Conservation (phyloP, 1,140 invertebrate genomes). For the Papilio machaon region DNA sequence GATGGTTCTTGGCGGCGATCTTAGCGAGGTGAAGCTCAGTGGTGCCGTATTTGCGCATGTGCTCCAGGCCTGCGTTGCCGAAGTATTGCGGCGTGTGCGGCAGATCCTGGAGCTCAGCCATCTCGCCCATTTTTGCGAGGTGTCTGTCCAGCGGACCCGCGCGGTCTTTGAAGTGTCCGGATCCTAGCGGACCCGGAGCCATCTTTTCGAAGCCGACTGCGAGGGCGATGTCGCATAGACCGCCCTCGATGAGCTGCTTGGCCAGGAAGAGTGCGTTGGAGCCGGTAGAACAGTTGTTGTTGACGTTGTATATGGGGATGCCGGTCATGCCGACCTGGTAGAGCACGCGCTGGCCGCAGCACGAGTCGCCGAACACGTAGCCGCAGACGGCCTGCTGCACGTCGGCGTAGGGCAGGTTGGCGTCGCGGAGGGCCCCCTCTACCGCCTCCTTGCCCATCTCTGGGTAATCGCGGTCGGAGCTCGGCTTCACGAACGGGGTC, state of each 20-base stretch:
- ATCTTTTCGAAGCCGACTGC: constrained; percentile 99
- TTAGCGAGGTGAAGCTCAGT: constrained; percentile 97
- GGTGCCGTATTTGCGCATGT: constrained; percentile 98
- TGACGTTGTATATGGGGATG: constrained; percentile 99
- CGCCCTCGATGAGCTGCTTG: constrained; percentile 95
- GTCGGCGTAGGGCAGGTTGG: constrained; percentile 88
- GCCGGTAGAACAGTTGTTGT: constrained; percentile 99
- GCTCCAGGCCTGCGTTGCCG: constrained; percentile 97
- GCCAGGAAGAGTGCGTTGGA: constrained; percentile 95
- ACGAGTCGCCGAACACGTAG: constrained; percentile 98
- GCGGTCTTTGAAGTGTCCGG: constrained; percentile 90
- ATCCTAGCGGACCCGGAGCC: constrained; percentile 93
- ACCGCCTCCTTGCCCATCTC: constrained; percentile 97
- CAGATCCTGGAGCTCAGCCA: constrained; percentile 88
- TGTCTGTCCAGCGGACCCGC: constrained; percentile 97
- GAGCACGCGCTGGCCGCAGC: constrained; percentile 95
- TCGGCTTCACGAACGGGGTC: constrained; percentile 94
- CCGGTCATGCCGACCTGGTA: constrained; percentile 98
- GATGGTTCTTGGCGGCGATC: constrained; percentile 98
- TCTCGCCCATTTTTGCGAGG: constrained; percentile 91
- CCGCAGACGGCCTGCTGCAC: constrained; percentile 96
- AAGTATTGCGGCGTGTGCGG: constrained; percentile 98
- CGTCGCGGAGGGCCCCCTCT: constrained; percentile 93
- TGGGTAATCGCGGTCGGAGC: constrained; percentile 94
- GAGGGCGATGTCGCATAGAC: constrained; percentile 93